Evolutionary conservation across 2,888 invertebrate species (phyloP).

Genomic region (Acrobasis suavella): DNA sequence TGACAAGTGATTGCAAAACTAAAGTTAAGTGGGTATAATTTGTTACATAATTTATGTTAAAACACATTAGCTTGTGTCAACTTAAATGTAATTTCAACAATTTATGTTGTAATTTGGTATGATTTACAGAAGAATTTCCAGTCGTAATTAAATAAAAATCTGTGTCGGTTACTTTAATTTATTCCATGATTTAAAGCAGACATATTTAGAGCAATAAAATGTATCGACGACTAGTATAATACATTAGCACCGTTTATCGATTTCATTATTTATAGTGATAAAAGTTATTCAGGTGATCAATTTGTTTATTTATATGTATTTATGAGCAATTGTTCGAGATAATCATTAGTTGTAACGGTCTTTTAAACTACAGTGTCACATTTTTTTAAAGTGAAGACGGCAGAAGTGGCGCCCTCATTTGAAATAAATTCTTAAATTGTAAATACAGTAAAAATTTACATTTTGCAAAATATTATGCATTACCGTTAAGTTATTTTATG

Average conservation of each 20-base stretch:
- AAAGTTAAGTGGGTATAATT: constrained; percentile 4
- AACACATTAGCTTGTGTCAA: constrained; percentile 4
- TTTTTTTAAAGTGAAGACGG: too few relatives aligned
- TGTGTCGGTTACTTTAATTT: constrained; percentile 13
- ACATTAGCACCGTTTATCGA: constrained; percentile 11
- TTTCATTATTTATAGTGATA: constrained; percentile 10
- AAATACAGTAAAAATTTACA: too few relatives aligned
- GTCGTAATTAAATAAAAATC: constrained; percentile 15
- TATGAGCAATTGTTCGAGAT: too few relatives aligned
- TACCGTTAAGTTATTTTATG: too few relatives aligned
- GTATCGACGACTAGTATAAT: constrained; percentile 16
- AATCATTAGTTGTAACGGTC: too few relatives aligned
- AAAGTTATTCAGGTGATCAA: neutral
- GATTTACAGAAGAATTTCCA: constrained; percentile 19
- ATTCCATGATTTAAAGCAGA: constrained; percentile 14
- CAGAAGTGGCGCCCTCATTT: too few relatives aligned
- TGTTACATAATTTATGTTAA: constrained; percentile 13
- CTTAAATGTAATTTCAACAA: constrained; percentile 16
- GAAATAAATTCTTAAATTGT: too few relatives aligned
- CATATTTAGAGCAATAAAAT: constrained; percentile 19
- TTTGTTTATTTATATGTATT: too few relatives aligned
- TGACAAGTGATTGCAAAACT: constrained; percentile 4
- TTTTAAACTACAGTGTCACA: too few relatives aligned
- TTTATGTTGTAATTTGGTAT: constrained; percentile 14
- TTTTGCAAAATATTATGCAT: too few relatives aligned